phyloP scores from a whole-genome alignment of 2,888 invertebrate species.

The Julus scanicus region DNA sequence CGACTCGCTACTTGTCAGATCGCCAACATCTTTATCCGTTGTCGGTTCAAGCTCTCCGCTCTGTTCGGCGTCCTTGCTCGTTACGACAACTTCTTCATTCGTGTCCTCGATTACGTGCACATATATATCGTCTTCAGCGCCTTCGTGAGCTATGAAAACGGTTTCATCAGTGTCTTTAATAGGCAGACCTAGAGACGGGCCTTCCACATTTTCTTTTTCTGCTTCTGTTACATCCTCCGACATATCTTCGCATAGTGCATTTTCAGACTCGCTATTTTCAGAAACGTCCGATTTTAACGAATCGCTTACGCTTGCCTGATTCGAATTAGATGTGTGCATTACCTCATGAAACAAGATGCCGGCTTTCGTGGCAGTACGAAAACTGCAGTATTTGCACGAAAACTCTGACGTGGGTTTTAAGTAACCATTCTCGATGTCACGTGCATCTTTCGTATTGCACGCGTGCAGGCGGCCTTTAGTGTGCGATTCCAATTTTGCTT shows the following conservation, averaged over 20 bases:
- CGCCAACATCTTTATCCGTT: no score
- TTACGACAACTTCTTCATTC: not conserved
- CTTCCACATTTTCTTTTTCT: not conserved
- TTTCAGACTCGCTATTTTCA: not conserved
- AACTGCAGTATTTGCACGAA: not conserved
- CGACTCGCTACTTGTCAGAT: not conserved
- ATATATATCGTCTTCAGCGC: not conserved
- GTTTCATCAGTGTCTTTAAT: not conserved
- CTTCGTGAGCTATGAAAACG: not conserved
- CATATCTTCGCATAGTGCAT: not conserved
- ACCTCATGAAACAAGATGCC: constrained; percentile 80
- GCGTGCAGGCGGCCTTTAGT: not conserved
- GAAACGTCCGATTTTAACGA: not conserved
- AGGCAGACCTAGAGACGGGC: not conserved
- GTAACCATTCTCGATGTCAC: not conserved
- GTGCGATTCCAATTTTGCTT: not conserved
- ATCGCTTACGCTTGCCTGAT: not conserved
- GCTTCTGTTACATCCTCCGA: not conserved
- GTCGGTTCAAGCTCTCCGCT: not conserved
- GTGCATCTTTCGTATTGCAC: not conserved
- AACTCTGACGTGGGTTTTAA: not conserved
- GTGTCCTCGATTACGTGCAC: not conserved
- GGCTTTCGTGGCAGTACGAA: not conserved
- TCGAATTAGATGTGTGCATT: constrained; percentile 53
- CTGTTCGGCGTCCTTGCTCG: not conserved